Evolutionary conservation across 2,113 vertebrate genomes (phyloP).

Genomic region (Dendrocopos noguchii): DNA sequence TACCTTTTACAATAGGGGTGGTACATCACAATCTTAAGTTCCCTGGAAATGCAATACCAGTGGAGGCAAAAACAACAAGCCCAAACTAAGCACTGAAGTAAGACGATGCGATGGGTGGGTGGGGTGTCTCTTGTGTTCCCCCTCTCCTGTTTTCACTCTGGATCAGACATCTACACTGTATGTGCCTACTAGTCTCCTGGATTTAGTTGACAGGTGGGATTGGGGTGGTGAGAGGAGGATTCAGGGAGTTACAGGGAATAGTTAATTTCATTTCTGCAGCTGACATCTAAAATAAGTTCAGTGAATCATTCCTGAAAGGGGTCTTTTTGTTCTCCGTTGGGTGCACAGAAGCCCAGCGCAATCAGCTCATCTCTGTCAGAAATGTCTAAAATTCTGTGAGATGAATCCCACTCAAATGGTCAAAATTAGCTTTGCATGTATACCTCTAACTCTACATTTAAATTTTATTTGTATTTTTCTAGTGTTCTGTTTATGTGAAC

Average conservation of each 20-base stretch:
- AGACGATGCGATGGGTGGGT: not conserved
- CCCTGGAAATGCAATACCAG: not conserved
- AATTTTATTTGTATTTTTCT: not conserved
- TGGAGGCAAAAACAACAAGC: not conserved
- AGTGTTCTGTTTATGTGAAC: not conserved
- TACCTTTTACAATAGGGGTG: not conserved
- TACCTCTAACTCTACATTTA: not conserved
- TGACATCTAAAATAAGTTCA: conserved; percentile 20
- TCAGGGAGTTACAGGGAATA: not conserved
- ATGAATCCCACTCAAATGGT: not conserved
- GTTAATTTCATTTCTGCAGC: not conserved
- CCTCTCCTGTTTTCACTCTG: fast-evolving
- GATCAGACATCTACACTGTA: not conserved
- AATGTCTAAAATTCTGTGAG: conserved; percentile 32
- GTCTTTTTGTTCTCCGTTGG: not conserved
- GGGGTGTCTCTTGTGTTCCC: not conserved
- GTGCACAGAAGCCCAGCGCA: not conserved
- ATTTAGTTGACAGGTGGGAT: not conserved
- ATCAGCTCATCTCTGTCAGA: not conserved
- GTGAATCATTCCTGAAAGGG: conserved; percentile 12
- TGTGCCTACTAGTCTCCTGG: not conserved
- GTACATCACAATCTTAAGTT: not conserved
- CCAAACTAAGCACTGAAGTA: not conserved
- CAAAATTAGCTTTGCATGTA: conserved; percentile 22
- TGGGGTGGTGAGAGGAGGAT: not conserved